Evolutionary conservation across 2,888 invertebrate species (phyloP), one percentile per base, ranked within the genome.

Genomic region (Lysandra bellargus): DNA sequence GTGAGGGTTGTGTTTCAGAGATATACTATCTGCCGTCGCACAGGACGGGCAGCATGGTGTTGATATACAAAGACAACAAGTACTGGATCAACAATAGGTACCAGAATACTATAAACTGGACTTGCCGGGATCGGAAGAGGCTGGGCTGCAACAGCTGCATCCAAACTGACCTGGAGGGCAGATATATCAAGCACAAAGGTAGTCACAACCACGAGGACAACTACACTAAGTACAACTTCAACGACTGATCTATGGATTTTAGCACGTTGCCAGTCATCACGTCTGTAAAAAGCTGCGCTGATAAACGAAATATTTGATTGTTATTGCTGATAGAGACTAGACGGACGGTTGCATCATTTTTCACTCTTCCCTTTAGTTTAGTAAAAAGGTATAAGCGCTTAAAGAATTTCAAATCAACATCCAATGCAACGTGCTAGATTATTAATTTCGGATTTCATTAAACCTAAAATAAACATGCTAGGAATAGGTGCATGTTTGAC

Each of bases 61-160:
- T 94, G 78, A 94, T 94, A 84, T 94, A 89, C 85, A 92, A 93
- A 80, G 94, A 94, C 83, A 94, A 94, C 86, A 94, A 94, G 83
- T 94, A 91, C 81, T 94, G 94, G 94, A 93, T 94, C 83, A 94
- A 94, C 85, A 94, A 94, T 79, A 87, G 94, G 12, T 94, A 94
- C 79, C 94, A 93, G 85, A 94, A 94, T 83, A 94, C 94, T 0
- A 94, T 94, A 37, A 94, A 94, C 80, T 94, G 94, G 94, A 94
- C 94, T 0, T 94, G 94, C 83, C 86, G 93, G 80, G 94, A 94
- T 79, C 86, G 94, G 30, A 94, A 94, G 81, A 85, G 93, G 0
- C 84, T 93, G 0, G 94, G 94, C 0, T 94, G 94, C 85, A 92
- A 88, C 85, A 93, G 93, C 84, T 94, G 94, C 78, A 88, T 94